Percentiles rank a stretch among this genome's conserved stretches.
phyloP scores from a whole-genome alignment of 2,888 invertebrate genomes.

The Hermaeophaga mercurialis region DNA sequence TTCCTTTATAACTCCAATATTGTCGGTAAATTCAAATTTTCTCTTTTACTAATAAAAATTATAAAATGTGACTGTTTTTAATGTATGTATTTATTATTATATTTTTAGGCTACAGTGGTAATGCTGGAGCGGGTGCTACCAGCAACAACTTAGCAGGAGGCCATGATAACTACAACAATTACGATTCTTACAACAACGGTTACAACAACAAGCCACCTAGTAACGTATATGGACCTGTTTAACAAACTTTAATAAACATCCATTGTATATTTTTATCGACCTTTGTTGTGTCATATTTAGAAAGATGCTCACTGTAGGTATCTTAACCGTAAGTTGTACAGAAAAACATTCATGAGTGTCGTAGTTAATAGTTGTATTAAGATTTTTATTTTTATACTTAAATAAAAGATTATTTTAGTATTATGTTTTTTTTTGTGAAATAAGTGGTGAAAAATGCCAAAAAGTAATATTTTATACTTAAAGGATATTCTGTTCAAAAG shows the following conservation, averaged over 20 bases:
- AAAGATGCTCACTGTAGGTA: not conserved
- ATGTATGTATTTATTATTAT: no score
- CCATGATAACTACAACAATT: conserved; percentile 28
- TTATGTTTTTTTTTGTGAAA: no score
- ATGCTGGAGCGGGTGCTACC: conserved; percentile 43
- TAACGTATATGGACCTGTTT: conserved; percentile 31
- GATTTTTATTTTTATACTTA: conserved; percentile 11
- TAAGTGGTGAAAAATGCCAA: no score
- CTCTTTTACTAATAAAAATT: no score
- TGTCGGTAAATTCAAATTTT: no score
- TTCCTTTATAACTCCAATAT: no score
- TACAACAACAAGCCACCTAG: conserved; percentile 30
- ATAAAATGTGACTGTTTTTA: no score
- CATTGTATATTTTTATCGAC: not conserved
- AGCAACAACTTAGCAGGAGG: conserved; percentile 45
- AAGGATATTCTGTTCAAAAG: no score
- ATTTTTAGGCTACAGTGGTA: conserved; percentile 23
- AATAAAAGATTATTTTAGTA: conserved; percentile 2
- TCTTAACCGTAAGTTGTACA: conserved; percentile 4
- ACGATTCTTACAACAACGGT: conserved; percentile 32
- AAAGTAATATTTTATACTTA: no score
- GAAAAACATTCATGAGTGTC: not conserved
- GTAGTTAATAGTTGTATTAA: conserved; percentile 5
- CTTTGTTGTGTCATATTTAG: conserved; percentile 11
- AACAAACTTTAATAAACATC: conserved; percentile 9